Percentiles rank a stretch among this genome's conserved stretches.
phyloP scores from a whole-genome alignment of 2,797 vertebrate genomes.

The Dipus sagitta region DNA sequence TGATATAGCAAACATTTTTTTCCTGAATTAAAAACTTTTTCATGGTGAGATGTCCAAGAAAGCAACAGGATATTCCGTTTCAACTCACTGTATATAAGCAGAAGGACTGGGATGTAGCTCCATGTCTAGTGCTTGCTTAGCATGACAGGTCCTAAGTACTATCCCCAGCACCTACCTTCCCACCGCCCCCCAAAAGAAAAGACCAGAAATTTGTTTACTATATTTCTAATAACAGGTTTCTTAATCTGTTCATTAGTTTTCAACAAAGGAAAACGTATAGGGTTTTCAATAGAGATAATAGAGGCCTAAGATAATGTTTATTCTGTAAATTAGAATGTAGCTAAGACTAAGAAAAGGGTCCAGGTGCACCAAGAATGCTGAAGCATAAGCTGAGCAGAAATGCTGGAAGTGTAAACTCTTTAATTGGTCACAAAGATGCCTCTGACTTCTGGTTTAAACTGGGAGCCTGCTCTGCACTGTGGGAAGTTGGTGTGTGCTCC shows the following conservation, averaged over 20 bases:
- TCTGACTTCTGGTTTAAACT: neutral
- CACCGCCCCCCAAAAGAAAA: neutral
- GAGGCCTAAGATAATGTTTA: neutral
- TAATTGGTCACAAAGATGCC: neutral
- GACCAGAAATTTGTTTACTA: neutral
- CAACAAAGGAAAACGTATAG: neutral
- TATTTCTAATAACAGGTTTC: neutral
- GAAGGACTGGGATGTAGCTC: too few species aligned
- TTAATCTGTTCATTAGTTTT: neutral
- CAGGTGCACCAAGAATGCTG: neutral
- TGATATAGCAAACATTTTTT: neutral
- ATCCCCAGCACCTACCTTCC: neutral
- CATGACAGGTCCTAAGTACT: too few species aligned
- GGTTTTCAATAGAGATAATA: constrained; percentile 9
- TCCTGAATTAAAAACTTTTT: neutral
- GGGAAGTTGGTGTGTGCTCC: neutral
- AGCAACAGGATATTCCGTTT: neutral
- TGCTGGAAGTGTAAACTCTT: neutral
- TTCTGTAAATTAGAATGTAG: neutral
- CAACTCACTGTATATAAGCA: neutral
- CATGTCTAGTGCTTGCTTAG: neutral
- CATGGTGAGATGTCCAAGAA: constrained; percentile 6
- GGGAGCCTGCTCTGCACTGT: neutral
- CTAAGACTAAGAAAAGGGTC: neutral
- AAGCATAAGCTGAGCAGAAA: neutral